phyloP scores from a whole-genome alignment of 2,888 invertebrate genomes.

The Melanchra persicariae region DNA sequence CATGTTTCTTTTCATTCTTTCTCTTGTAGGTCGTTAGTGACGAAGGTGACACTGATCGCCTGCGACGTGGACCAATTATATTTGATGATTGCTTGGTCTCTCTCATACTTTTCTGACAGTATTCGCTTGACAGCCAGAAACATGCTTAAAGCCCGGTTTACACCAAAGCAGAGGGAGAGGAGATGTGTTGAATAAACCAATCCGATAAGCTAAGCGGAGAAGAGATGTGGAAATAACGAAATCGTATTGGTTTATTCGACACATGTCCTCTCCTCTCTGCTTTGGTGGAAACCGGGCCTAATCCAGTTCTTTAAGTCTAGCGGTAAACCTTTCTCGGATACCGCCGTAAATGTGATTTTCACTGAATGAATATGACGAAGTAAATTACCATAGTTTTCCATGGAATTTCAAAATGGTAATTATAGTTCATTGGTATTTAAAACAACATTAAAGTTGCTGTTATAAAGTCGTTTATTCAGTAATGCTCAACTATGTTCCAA shows the following conservation, averaged over 20 bases:
- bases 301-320: not conserved
- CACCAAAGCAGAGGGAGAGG: too few species aligned
- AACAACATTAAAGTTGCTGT: constrained; percentile 13
- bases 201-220: too few species aligned
- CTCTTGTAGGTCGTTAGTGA: not conserved
- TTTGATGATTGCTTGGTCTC: not conserved
- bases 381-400: constrained; percentile 2
- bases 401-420: not conserved
- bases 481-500: not conserved
- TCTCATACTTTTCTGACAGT: not conserved
- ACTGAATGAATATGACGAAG: constrained; percentile 12
- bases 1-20: not conserved
- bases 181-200: too few species aligned
- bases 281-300: too few species aligned
- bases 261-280: too few species aligned
- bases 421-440: constrained; percentile 6
- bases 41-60: not conserved
- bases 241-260: too few species aligned
- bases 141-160: too few species aligned
- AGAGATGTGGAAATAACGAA: too few species aligned
- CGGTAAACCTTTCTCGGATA: not conserved
- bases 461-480: not conserved
- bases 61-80: not conserved
- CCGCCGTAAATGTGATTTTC: constrained; percentile 23
- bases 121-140: not conserved